These are phyloP conservation scores for Salvelinus sp. DNA, from an alignment of 2,113 vertebrate species.

Conservation along the genomic window DNA sequence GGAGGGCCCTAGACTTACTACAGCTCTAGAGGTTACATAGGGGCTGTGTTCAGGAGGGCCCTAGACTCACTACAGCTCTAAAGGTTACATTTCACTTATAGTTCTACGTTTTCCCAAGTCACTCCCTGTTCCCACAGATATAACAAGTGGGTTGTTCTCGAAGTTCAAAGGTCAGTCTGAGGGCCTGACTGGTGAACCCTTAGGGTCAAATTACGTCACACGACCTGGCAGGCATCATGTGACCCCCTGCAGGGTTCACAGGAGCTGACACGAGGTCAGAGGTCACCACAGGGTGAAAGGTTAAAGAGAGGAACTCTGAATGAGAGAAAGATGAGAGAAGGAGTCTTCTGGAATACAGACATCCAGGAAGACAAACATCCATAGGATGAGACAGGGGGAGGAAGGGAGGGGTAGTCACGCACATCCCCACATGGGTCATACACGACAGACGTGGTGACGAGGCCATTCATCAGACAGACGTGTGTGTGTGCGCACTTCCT, in stretches of 20 bases:
- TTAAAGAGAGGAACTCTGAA: constrained; percentile 9
- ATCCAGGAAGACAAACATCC: constrained; percentile 12
- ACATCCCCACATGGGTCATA: not conserved
- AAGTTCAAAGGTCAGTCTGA: constrained; percentile 2
- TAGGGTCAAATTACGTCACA: not conserved
- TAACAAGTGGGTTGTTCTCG: not conserved
- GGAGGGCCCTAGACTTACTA: too few relatives aligned
- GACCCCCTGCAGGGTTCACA: constrained; percentile 13
- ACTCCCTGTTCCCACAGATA: constrained; percentile 22
- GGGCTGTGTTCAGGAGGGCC: too few relatives aligned
- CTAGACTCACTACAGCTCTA: too few relatives aligned
- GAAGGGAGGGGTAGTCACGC: not conserved
- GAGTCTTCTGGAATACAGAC: not conserved
- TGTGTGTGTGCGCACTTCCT: not conserved
- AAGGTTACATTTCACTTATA: too few relatives aligned
- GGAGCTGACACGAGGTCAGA: constrained; percentile 1
- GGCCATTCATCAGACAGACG: too few relatives aligned
- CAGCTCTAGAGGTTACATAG: too few relatives aligned
- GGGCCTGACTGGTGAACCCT: constrained; percentile 9
- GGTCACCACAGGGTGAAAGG: constrained; percentile 14
- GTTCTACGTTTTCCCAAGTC: not conserved
- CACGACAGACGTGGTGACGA: not conserved
- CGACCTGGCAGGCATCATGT: constrained; percentile 1
- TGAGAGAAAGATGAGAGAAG: not conserved
- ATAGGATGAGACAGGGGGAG: not conserved